Conservation (phyloP, 2,113 vertebrate species). For the Cochlearius cochlearius region DNA sequence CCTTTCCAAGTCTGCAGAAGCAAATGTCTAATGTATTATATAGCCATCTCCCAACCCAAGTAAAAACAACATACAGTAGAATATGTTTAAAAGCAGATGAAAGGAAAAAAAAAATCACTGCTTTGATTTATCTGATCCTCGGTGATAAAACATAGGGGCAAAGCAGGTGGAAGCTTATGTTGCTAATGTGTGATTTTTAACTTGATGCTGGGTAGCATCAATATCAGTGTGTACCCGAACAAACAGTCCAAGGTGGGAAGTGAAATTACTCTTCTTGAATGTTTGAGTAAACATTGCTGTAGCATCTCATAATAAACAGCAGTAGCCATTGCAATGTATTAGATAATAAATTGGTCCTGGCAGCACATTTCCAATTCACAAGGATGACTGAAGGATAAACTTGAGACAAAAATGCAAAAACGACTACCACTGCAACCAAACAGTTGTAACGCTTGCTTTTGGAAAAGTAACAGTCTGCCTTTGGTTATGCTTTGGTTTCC, state of each 20-base stretch:
- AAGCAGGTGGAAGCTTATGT: not conserved
- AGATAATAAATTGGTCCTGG: slow-evolving; percentile 12
- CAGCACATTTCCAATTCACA: not conserved
- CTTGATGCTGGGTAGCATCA: not conserved
- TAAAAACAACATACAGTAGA: not conserved
- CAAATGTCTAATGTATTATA: slow-evolving; percentile 47
- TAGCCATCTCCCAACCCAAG: slow-evolving; percentile 25
- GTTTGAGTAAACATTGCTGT: not conserved
- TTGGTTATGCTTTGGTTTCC: not conserved
- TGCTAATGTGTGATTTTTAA: not conserved
- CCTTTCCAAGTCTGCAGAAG: slow-evolving; percentile 36
- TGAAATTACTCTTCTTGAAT: not conserved
- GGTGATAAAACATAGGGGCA: not conserved
- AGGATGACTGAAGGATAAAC: slow-evolving; percentile 10
- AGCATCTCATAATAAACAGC: not conserved
- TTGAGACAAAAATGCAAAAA: not conserved
- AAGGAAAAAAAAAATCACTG: not conserved
- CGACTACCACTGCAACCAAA: not conserved
- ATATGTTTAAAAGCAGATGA: slow-evolving; percentile 7
- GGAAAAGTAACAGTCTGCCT: not conserved
- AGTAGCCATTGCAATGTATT: not conserved
- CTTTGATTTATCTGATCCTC: slow-evolving; percentile 2
- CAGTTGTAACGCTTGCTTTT: not conserved
- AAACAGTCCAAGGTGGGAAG: not conserved
- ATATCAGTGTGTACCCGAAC: not conserved